These are phyloP conservation scores for Emydocephalus ijimae DNA, from an alignment of 2,113 vertebrate genomes.

Conservation along the genomic window DNA sequence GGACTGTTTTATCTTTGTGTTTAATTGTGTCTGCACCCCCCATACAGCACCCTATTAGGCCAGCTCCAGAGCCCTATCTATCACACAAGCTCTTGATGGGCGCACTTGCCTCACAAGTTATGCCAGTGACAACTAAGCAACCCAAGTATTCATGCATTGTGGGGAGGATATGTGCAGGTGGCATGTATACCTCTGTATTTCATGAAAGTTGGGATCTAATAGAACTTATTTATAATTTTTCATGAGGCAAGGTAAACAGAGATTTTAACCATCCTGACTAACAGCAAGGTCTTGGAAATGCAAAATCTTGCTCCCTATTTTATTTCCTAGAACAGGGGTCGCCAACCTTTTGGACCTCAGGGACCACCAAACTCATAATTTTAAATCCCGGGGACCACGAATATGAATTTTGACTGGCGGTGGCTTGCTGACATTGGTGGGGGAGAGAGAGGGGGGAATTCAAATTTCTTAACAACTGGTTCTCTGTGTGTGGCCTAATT, in stretches of 20 bases:
- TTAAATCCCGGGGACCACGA: no score
- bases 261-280: background rate
- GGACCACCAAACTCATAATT: no score
- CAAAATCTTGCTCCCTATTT: background rate
- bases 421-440: no score
- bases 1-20: background rate
- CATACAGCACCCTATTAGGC: background rate
- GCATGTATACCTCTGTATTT: background rate
- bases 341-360: no score
- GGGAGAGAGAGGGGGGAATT: no score
- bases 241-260: background rate
- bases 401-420: no score
- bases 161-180: background rate
- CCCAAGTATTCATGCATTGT: background rate
- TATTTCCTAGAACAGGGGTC: background rate
- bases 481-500: no score
- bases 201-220: background rate
- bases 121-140: background rate
- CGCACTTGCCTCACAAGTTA: background rate
- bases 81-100: background rate
- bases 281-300: background rate
- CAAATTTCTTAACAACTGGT: no score
- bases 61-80: background rate
- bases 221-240: background rate
- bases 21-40: background rate